Evolutionary conservation across 2,888 invertebrate species (phyloP), one percentile per base, ranked within the genome.

Genomic region (Sericinus montela): DNA sequence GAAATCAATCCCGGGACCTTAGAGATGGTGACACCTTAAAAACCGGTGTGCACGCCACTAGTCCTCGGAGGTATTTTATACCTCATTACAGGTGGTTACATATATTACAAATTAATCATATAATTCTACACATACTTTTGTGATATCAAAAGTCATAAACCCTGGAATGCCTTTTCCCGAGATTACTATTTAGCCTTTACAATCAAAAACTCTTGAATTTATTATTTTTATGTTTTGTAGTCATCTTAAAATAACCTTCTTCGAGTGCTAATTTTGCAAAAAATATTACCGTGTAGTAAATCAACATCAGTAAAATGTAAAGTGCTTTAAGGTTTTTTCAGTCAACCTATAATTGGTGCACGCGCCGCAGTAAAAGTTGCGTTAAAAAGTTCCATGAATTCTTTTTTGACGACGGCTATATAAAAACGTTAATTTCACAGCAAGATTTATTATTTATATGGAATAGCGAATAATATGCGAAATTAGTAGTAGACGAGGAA

Each of bases 401-500:
- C 48, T 37, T 14, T 40, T 34, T 30, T 30, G 45, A 50, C 39
- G 44, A 40, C 39, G 32, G 28, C 10, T n/a, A 23, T 29, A 30
- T 42, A 47, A 47, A 47, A 47, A 51, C 28, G 36, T 43, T 47
- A 47, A 51, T 47, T 36, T 39, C 29, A 43, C 19, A 30, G 42
- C 29, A 25, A 16, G 39, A 39, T 40, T 47, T 35, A 46, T 46
- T 51, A 45, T 52, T 48, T 50, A 35, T 45, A 50, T 50, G 32
- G 41, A 29, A 51, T 46, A 45, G 45, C 32, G 30, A 41, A 51
- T 51, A 50, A 50, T 50, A 45, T 45, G 42, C 10, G 38, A 37
- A 25, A 55, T 56, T 55, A 60, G 61, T 61, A 62, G 61, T 62
- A 66, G 59, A 61, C 62, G 59, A 59, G 57, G 47, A n/a, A n/a